Conservation (phyloP, 2,797 vertebrate genomes). For the Propithecus perrieri region DNA sequence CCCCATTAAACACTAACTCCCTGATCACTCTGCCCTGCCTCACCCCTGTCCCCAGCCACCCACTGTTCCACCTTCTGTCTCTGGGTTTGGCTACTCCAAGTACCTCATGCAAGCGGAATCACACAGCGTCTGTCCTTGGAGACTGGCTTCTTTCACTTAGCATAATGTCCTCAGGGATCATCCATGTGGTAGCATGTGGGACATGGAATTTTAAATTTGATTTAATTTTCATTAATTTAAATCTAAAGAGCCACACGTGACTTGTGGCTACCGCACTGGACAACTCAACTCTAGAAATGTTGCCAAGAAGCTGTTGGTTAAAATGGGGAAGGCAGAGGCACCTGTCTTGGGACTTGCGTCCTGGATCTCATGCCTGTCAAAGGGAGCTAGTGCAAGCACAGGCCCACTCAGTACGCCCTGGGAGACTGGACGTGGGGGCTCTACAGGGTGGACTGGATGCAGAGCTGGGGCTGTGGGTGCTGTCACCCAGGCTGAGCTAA, state of each 20-base stretch:
- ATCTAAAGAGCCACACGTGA: not conserved
- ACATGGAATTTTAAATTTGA: not conserved
- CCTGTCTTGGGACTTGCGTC: not conserved
- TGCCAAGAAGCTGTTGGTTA: not conserved
- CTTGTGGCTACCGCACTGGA: not conserved
- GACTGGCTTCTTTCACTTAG: not conserved
- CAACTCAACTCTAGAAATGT: not conserved
- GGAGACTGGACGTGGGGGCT: accelerated
- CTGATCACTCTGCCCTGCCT: not conserved
- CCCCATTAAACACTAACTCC: no score
- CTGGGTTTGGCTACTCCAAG: not conserved
- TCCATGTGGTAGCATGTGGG: not conserved
- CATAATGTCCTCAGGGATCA: not conserved
- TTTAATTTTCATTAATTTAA: not conserved
- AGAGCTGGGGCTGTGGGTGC: not conserved
- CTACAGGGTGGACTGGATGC: accelerated
- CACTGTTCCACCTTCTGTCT: not conserved
- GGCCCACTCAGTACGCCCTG: accelerated
- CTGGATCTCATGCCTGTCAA: not conserved
- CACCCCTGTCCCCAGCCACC: accelerated
- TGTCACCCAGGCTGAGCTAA: not conserved
- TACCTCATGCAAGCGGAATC: not conserved
- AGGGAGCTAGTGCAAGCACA: not conserved
- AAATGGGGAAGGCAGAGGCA: not conserved
- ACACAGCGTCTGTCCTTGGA: not conserved